Evolutionary conservation across 2,888 invertebrate genomes (phyloP), one percentile per base, ranked within the genome.

Genomic region (Dicycla oo): DNA sequence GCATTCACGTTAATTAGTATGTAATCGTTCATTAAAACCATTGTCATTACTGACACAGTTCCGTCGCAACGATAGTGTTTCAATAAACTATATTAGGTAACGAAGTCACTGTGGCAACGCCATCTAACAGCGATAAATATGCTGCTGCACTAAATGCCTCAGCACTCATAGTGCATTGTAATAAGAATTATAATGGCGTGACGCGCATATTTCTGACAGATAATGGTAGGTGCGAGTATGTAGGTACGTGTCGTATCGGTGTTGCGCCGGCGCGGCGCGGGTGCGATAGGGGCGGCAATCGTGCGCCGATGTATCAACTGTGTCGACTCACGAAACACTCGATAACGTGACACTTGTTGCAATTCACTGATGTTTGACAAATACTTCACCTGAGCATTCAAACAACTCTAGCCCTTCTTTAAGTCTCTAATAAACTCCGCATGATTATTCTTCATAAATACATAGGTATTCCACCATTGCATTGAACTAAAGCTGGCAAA

Each of bases 71-170:
- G 88, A 88, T 88, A 87, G 69, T 74, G 84, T 90, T 89, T 83
- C 87, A 88, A 81, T 88, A 86, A 80, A 68, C 82, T 83, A 88
- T 88, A 89, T 93, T 90, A 91, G 89, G 92, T 93, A 91, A 93
- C 83, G 86, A 88, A 91, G 90, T 88, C 91, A 91, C 89, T 91
- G 89, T 88, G 89, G 89, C 90, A 89, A 90, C 79, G 81, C 58
- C 68, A 56, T 69, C 75, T 34, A 30, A 77, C 71, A 60, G 66
- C 8, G 47, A 34, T 66, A 56, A 15, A 23, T 64, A 40, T 74
- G 38, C 69, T 8, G 30, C 15, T 54, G n/a, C 13, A 3, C 38
- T 15, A 1, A n/a, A 51, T 20, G 40, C 8, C n/a, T 34, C 23
- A 51, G n/a, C 40, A 43, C 56, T 56, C 74, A 38, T 73, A 71